A percentile compares a stretch with the other conserved stretches of the same genome.
Evolutionary conservation across 2,888 invertebrate genomes (phyloP).

Genomic region (Graphium colonna): DNA sequence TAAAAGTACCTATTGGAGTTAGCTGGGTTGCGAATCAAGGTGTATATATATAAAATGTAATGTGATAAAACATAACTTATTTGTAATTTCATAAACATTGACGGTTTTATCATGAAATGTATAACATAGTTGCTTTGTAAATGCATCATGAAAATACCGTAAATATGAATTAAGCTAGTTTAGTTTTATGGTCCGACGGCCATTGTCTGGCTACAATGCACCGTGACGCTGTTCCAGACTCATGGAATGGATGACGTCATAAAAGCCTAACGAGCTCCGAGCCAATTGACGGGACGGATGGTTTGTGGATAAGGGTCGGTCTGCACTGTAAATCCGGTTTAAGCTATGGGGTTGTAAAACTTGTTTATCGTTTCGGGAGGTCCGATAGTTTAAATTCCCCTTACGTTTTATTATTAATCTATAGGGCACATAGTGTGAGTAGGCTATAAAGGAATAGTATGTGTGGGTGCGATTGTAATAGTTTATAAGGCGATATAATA

Average conservation of each 20-base stretch:
- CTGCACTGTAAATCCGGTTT: background rate
- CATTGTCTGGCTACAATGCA: conserved; percentile 38
- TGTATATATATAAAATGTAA: no score
- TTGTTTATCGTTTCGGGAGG: conserved; percentile 9
- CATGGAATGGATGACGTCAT: conserved; percentile 63
- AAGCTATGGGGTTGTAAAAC: background rate
- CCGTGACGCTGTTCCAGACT: conserved; percentile 43
- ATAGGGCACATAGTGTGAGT: background rate
- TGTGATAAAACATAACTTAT: no score
- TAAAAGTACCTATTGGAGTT: no score
- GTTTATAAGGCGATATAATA: conserved; percentile 27
- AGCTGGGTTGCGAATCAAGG: no score
- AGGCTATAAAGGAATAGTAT: background rate
- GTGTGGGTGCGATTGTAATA: no score
- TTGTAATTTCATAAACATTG: no score
- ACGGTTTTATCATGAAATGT: no score
- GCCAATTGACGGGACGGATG: conserved; percentile 61
- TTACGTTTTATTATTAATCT: background rate
- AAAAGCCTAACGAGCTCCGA: conserved; percentile 57
- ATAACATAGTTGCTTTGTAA: no score
- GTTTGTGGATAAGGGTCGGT: conserved; percentile 30
- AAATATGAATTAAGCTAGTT: conserved; percentile 45
- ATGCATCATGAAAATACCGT: conserved; percentile 37
- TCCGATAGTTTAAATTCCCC: conserved; percentile 22
- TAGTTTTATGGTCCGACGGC: conserved; percentile 37